A percentile compares a stretch with the other conserved stretches of the same genome.
Evolutionary conservation across 2,888 invertebrate genomes (phyloP).

Genomic region (Caenorhabditis parvicauda): DNA sequence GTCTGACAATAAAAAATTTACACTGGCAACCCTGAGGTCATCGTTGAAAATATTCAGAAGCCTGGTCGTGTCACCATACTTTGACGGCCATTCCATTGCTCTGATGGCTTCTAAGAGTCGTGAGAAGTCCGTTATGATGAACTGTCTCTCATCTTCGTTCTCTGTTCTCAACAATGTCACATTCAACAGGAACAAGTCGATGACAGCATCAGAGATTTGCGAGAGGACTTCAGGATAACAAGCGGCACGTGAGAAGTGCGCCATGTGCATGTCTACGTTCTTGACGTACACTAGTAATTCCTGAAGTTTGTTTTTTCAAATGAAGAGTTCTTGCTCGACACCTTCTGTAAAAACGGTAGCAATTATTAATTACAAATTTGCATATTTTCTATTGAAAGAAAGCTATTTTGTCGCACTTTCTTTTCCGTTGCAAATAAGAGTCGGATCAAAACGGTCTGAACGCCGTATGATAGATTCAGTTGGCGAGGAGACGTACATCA

Average conservation of each 20-base stretch:
- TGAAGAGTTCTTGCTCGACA: too few relatives aligned
- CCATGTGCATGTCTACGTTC: conserved; percentile 36
- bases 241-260: conserved; percentile 35
- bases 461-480: too few relatives aligned
- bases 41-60: conserved; percentile 47
- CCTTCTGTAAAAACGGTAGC: background rate
- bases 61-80: conserved; percentile 20
- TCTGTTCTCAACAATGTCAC: conserved; percentile 79
- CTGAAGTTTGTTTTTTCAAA: too few relatives aligned
- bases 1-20: too few relatives aligned
- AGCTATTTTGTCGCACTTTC: too few relatives aligned
- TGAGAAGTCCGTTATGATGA: conserved; percentile 27
- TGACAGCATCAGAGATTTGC: conserved; percentile 81
- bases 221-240: conserved; percentile 35
- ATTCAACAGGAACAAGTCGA: conserved; percentile 83
- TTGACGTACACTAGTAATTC: conserved; percentile 36
- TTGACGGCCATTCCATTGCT: conserved; percentile 28
- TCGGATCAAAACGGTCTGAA: too few relatives aligned
- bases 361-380: background rate
- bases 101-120: conserved; percentile 21
- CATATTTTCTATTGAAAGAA: background rate
- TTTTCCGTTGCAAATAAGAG: too few relatives aligned
- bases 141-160: conserved; percentile 15
- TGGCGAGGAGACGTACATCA: too few relatives aligned
- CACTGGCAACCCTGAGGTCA: conserved; percentile 18